Evolutionary conservation across 2,113 vertebrate genomes (phyloP).

Genomic region (Microcebus ravelobensis): DNA sequence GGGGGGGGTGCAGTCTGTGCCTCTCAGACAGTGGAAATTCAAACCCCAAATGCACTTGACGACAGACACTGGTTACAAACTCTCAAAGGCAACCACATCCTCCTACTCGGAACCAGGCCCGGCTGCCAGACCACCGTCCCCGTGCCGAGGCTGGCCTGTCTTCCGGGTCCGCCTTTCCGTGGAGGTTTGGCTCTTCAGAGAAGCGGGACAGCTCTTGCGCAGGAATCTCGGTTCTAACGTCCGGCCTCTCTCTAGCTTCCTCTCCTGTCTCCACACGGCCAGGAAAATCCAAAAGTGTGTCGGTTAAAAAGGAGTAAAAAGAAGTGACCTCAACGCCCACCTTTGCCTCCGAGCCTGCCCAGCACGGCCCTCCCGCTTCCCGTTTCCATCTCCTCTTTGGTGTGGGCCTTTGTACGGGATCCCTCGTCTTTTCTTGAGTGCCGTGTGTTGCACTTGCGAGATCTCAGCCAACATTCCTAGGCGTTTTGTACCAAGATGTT

Average conservation of each 20-base stretch:
- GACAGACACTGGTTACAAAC: background rate
- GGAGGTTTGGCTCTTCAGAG: background rate
- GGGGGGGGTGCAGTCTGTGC: no score
- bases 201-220: no score
- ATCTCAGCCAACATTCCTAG: background rate
- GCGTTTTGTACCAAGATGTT: background rate
- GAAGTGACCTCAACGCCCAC: rapidly evolving
- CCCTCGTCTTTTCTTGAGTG: background rate
- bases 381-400: background rate
- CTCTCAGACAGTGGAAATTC: background rate
- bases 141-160: background rate
- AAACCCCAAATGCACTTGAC: background rate
- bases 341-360: rapidly evolving
- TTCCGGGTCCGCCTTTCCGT: background rate
- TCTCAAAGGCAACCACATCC: background rate
- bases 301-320: rapidly evolving
- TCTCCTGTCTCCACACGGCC: background rate
- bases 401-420: background rate
- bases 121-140: background rate
- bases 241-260: rapidly evolving
- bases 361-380: background rate
- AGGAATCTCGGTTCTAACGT: background rate
- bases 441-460: rapidly evolving
- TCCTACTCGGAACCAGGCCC: background rate
- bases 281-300: background rate